Conservation (phyloP, 64 coral and sea anemone species). For the Anthopleura sola region DNA sequence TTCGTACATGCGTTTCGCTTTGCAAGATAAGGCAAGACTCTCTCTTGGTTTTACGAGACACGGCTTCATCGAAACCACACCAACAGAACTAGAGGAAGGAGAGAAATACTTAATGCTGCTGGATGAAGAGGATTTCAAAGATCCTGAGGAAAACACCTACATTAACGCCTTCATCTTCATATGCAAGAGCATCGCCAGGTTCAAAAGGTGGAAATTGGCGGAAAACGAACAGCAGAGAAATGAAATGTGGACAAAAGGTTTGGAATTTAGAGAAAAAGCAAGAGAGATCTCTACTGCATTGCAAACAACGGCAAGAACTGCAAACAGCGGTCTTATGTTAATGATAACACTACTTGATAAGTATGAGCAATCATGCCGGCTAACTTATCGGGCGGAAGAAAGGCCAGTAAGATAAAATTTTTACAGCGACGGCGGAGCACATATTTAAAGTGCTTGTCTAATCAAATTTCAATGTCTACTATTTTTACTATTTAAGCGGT, state of each 20-base stretch:
- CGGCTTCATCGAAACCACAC: neutral
- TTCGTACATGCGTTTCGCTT: slow-evolving; percentile 8
- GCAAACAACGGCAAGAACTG: neutral
- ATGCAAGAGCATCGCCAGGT: slow-evolving; percentile 7
- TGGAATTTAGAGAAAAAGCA: neutral
- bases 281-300: neutral
- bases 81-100: neutral
- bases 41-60: slow-evolving; percentile 10
- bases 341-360: neutral
- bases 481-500: no score
- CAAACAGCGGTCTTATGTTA: neutral
- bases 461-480: no score
- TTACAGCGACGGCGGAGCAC: no score
- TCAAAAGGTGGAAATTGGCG: neutral
- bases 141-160: neutral
- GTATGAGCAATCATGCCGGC: no score
- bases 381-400: no score
- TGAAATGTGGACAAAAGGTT: neutral
- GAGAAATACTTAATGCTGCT: neutral
- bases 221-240: neutral
- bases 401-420: no score
- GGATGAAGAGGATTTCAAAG: slow-evolving; percentile 12
- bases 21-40: slow-evolving; percentile 7
- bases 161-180: neutral
- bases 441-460: no score